These are phyloP conservation scores for Lepidurus apus DNA, from an alignment of 1,140 invertebrate genomes.

Conservation along the genomic window DNA sequence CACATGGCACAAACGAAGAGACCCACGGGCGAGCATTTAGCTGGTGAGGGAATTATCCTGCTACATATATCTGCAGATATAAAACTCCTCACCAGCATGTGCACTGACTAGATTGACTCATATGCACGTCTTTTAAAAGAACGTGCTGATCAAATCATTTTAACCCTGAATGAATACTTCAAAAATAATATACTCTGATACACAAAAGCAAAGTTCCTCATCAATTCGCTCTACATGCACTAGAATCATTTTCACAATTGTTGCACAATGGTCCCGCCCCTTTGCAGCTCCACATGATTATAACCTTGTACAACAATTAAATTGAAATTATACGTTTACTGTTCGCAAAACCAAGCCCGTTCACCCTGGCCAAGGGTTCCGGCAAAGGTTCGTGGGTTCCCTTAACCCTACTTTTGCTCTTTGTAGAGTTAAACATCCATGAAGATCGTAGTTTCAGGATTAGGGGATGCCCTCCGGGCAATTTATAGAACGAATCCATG, in stretches of 20 bases:
- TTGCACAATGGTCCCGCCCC: not conserved
- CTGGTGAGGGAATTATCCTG: not conserved
- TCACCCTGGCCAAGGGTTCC: too few species aligned
- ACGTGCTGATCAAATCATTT: not conserved
- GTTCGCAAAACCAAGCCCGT: too few species aligned
- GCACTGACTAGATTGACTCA: conserved; percentile 2
- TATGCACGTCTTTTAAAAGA: not conserved
- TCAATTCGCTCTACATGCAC: not conserved
- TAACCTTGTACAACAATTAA: not conserved
- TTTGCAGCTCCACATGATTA: not conserved
- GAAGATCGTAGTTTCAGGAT: not conserved
- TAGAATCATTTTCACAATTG: not conserved
- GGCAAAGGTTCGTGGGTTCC: too few species aligned
- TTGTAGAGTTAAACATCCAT: not conserved
- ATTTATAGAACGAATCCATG: not conserved
- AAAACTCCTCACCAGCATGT: not conserved
- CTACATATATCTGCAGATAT: not conserved
- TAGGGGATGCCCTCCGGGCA: not conserved
- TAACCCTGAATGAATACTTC: not conserved
- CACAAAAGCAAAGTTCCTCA: too few species aligned
- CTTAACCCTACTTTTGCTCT: too few species aligned
- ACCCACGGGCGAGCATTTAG: not conserved
- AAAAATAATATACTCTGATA: too few species aligned
- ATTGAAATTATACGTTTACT: too few species aligned
- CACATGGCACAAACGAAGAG: conserved; percentile 2